Conservation (phyloP, 2,888 invertebrate genomes). For the Dolichomitus sp. region DNA sequence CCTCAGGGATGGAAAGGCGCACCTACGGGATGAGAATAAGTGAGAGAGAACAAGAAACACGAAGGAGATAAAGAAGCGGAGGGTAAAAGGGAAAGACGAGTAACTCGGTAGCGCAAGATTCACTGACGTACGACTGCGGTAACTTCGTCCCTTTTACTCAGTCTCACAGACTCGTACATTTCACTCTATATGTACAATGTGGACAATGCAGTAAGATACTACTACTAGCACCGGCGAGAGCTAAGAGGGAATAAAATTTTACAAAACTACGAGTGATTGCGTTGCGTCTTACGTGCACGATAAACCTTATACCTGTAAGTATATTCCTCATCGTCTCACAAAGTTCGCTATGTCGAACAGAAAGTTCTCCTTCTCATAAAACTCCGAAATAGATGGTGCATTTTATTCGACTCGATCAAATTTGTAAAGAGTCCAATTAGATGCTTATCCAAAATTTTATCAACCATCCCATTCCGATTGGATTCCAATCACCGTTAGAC, state of each 20-base stretch:
- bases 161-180: conserved; percentile 32
- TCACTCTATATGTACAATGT: conserved; percentile 23
- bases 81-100: conserved; percentile 37
- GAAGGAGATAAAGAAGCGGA: conserved; percentile 32
- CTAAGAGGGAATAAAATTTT: conserved; percentile 56
- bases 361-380: conserved; percentile 4
- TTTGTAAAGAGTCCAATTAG: not conserved
- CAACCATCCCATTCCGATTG: too few relatives aligned
- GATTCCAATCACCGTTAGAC: too few relatives aligned
- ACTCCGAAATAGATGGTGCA: not conserved
- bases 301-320: conserved; percentile 4
- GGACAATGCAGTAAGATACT: conserved; percentile 22
- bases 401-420: not conserved
- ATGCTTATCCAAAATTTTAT: not conserved
- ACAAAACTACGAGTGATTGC: conserved; percentile 61
- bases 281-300: conserved; percentile 4
- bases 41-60: conserved; percentile 24
- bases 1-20: conserved; percentile 26
- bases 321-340: not conserved
- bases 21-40: conserved; percentile 49
- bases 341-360: not conserved
- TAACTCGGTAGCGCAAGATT: conserved; percentile 62
- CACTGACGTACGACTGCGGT: conserved; percentile 59
- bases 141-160: conserved; percentile 58
- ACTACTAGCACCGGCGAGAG: conserved; percentile 11